These are phyloP conservation scores for Orientallactaga sibirica DNA, from an alignment of 2,797 vertebrate species.

Conservation along the genomic window DNA sequence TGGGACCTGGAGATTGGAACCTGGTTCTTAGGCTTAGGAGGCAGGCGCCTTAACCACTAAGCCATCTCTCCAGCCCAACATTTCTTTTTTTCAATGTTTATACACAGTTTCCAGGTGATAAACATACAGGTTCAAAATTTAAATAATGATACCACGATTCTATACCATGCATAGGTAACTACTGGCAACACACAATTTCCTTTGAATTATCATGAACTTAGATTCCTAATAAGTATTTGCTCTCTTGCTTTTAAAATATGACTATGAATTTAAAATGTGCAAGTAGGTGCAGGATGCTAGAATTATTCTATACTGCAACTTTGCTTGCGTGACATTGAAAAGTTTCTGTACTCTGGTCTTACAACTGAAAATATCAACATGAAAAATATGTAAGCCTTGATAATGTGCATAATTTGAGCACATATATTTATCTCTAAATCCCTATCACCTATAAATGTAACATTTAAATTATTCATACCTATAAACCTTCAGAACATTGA, in stretches of 20 bases:
- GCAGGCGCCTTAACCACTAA: too few relatives aligned
- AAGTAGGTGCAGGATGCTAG: background rate
- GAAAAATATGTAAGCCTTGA: slow-evolving; percentile 36
- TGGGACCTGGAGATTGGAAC: too few relatives aligned
- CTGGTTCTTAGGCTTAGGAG: too few relatives aligned
- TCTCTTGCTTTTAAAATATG: slow-evolving; percentile 26
- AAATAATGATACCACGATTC: background rate
- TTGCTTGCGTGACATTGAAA: slow-evolving; percentile 23
- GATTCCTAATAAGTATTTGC: background rate
- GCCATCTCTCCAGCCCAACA: too few relatives aligned
- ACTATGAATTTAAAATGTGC: slow-evolving; percentile 6
- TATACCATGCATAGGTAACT: background rate
- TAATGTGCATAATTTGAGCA: slow-evolving; percentile 20
- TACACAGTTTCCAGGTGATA: background rate
- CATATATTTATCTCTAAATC: slow-evolving; percentile 52
- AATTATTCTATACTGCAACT: background rate
- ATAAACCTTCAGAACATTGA: slow-evolving; percentile 57
- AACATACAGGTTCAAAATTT: background rate
- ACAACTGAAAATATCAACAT: background rate
- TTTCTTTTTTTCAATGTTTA: background rate
- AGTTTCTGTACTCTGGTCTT: background rate
- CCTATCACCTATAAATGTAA: slow-evolving; percentile 41
- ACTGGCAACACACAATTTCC: background rate
- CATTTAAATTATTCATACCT: slow-evolving; percentile 68
- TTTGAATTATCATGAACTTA: background rate